A percentile compares a stretch with the other conserved stretches of the same genome.
Evolutionary conservation across 2,888 invertebrate genomes (phyloP).

Genomic region (Rhagophthalmus giganteus): DNA sequence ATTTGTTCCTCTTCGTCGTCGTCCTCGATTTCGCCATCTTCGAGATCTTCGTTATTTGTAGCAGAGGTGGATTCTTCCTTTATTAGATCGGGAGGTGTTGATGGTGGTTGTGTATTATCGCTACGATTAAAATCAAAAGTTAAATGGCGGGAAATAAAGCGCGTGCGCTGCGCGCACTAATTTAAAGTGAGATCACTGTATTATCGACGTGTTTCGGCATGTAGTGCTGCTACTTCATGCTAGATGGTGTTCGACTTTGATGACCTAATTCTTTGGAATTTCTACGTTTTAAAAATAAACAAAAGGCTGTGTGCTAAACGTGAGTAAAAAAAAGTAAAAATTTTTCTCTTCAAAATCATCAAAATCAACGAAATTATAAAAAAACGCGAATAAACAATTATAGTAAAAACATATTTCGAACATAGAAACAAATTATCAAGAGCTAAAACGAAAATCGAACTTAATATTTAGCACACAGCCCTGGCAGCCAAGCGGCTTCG

Average conservation of each 20-base stretch:
- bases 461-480: conserved; percentile 28
- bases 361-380: too few species aligned
- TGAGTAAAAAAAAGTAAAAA: too few species aligned
- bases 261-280: too few species aligned
- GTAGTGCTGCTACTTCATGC: too few species aligned
- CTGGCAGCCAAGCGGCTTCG: neutral
- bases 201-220: too few species aligned
- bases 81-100: neutral
- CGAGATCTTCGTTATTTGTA: conserved; percentile 68
- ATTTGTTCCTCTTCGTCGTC: conserved; percentile 61
- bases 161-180: neutral
- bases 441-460: too few species aligned
- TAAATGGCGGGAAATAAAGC: neutral
- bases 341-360: too few species aligned
- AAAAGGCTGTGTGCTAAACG: conserved; percentile 23
- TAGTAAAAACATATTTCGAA: too few species aligned
- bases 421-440: too few species aligned
- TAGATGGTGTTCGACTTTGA: too few species aligned
- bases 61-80: conserved; percentile 7
- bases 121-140: neutral
- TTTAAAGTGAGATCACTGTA: neutral
- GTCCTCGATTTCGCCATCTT: conserved; percentile 85
- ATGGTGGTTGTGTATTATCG: conserved; percentile 4
- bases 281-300: neutral
- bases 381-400: too few species aligned